Base-by-base conservation (phyloP, 2,113 vertebrate genomes). In the Mormyrus lacerda region DNA sequence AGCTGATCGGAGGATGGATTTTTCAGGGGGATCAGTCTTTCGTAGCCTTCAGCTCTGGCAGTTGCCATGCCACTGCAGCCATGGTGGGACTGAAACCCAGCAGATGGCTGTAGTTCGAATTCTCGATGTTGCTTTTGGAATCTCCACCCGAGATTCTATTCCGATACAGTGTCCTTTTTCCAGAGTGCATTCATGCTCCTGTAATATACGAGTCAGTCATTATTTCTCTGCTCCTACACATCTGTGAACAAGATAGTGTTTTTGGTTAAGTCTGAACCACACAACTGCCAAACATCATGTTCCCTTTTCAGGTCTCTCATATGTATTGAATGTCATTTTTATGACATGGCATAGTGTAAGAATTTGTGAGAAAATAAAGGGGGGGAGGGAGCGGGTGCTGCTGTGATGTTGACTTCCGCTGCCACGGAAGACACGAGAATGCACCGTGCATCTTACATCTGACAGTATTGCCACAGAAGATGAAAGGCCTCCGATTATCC, bases 401-500 rank as follows among this genome's bases (percentile, higher is more conserved):
- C 61, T 17, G 55, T 53, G 27, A 27, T 27, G 13, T 85, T 17
- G 48, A 19, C 27, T 73, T 85, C 47, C 9, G 2, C 27, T 51
- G 87, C 76, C 55, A 83, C n/a, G 31, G 83, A 61, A 24, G 35
- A 82, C 55, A 85, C 44, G n/a, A 31, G 89, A 91, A 89, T 27
- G 79, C 89, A 50, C 27, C 11, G 85, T 90, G 35, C 84, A 44
- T 86, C 69, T 51, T 17, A 27, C 85, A 61, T 42, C 88, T 91
- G 91, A 89, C 89, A 89, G 90, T 92, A 91, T 89, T 53, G 11
- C 73, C 90, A 90, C 4, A 39, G n/a, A 85, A 91, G 91, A 95
- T 94, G 91, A 94, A 94, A 95, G 90, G 91, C 79, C 35, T 90
- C 90, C 69, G 88, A 53, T 91, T 55, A 91, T 61, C 69, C 89